A percentile compares a stretch with the other conserved stretches of the same genome.
phyloP scores from a whole-genome alignment of 2,797 vertebrate genomes.

The Chrosomus eos region DNA sequence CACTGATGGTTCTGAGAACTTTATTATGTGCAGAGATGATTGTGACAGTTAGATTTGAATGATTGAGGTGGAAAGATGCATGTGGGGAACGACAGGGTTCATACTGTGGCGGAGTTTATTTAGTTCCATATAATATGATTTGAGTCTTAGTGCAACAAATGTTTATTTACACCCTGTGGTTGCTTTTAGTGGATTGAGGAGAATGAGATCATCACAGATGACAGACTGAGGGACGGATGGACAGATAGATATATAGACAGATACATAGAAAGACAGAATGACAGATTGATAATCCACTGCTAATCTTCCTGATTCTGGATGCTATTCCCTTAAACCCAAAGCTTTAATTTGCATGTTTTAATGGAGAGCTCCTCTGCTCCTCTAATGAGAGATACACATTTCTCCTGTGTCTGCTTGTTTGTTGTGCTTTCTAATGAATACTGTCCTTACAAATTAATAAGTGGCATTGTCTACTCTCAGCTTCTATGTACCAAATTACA shows the following conservation, averaged over 20 bases:
- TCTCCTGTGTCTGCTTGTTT: constrained; percentile 21
- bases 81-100: background rate
- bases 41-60: background rate
- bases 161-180: background rate
- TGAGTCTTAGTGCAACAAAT: background rate
- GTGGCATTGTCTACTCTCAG: constrained; percentile 53
- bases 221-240: background rate
- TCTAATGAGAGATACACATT: constrained; percentile 72
- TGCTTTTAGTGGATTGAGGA: constrained; percentile 12
- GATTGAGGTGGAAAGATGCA: background rate
- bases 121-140: background rate
- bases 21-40: background rate
- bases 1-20: background rate
- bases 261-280: background rate
- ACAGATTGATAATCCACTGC: constrained; percentile 35
- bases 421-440: constrained; percentile 42
- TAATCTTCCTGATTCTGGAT: constrained; percentile 71
- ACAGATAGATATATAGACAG: background rate
- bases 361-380: constrained; percentile 72
- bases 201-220: constrained; percentile 12
- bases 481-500: constrained; percentile 59
- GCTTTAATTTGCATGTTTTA: constrained; percentile 68
- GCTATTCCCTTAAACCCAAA: constrained; percentile 73
- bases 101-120: background rate
- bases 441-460: constrained; percentile 56